These are phyloP conservation scores for Tortrix viridana DNA, from an alignment of 2,888 invertebrate genomes.

Conservation along the genomic window DNA sequence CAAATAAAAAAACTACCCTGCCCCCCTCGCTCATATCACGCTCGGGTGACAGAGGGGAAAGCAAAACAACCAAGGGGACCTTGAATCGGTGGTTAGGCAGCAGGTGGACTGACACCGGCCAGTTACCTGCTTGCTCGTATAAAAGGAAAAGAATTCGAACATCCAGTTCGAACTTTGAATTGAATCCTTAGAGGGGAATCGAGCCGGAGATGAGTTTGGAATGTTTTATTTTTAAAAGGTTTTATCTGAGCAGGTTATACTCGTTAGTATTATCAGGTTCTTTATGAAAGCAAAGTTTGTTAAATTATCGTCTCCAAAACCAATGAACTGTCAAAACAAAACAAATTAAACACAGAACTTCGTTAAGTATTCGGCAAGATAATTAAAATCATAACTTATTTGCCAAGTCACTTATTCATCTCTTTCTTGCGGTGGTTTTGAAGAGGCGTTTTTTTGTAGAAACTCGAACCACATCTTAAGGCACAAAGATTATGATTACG, in stretches of 20 bases:
- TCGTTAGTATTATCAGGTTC: too few species aligned
- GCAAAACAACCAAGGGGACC: conserved; percentile 53
- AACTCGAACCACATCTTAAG: background rate
- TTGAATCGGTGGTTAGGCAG: conserved; percentile 50
- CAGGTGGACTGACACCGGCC: conserved; percentile 65
- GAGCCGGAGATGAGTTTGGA: conserved; percentile 15
- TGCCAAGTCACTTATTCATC: background rate
- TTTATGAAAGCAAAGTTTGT: conserved; percentile 21
- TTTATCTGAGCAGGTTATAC: conserved; percentile 14
- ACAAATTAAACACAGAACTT: conserved; percentile 35
- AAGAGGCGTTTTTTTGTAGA: conserved; percentile 2
- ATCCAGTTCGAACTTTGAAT: conserved; percentile 63
- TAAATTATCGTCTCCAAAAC: conserved; percentile 25
- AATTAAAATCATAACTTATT: conserved; percentile 22
- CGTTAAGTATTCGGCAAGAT: conserved; percentile 32
- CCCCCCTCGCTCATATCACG: conserved; percentile 48
- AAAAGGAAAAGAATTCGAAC: conserved; percentile 69
- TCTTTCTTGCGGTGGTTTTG: background rate
- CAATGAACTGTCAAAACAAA: conserved; percentile 26
- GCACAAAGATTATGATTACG: too few species aligned
- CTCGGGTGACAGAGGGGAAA: conserved; percentile 60
- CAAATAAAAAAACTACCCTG: conserved; percentile 51
- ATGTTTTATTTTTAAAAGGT: conserved; percentile 30
- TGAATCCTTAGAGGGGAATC: conserved; percentile 58
- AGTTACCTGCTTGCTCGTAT: conserved; percentile 74